Evolutionary conservation across 2,113 vertebrate species (phyloP), one percentile per base, ranked within the genome.

Genomic region (Lasiurus cinereus): DNA sequence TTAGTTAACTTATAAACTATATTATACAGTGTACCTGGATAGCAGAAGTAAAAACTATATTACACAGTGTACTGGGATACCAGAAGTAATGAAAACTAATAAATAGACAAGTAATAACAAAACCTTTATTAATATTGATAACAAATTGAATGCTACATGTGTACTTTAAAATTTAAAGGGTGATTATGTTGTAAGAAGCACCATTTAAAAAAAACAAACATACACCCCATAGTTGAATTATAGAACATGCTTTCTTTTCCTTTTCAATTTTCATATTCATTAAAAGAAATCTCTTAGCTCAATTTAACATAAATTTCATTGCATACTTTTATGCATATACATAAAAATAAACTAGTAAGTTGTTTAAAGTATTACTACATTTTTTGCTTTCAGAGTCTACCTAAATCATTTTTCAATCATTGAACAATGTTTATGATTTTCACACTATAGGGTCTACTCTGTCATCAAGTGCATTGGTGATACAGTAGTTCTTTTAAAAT

Each of bases 211-310:
- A 94, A 94, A 39, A 5, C 39, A 39, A 82, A 84, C 52, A 79
- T 86, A 46, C 22, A 86, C 18, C 14, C 10, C 85, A 70, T 8
- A n/a, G 13, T 88, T 87, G 74, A 94, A 76, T 10, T 11, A 69
- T 46, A 16, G 66, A 59, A 69, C 29, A 59, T 52, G 16, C 4
- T 85, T 79, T 66, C 46, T 66, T 74, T 83, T 24, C 11, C 54
- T 59, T 69, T 74, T 59, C 36, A 83, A 84, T 85, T 72, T 76
- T 56, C 33, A 33, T 43, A 67, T 89, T 67, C 79, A 43, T 88
- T 77, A 36, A 92, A 84, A 78, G 50, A 84, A 16, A 84, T 84
- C 43, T 89, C 79, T 85, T 64, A 85, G 4, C n/a, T 79, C 67
- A 70, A 64, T 50, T 66, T 79, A 94, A 62, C 27, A 84, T 39